Percentiles rank a stretch among this genome's conserved stretches.
Conservation (phyloP, 2,113 vertebrate genomes). For the Neolamprologus ventralis region DNA sequence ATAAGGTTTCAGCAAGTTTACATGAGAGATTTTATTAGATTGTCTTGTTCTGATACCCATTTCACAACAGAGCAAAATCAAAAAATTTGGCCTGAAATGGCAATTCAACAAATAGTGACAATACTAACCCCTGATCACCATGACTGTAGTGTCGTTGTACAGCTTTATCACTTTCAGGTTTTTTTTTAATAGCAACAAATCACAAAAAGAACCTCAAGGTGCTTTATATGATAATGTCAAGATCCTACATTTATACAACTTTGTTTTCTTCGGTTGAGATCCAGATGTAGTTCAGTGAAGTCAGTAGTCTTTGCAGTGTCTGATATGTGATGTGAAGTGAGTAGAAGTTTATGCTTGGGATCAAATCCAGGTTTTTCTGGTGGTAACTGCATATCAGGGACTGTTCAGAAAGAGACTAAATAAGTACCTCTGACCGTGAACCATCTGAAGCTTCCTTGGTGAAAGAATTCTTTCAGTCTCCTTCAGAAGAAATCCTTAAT, state of each 20-base stretch:
- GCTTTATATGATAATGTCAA: background rate
- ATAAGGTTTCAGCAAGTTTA: background rate
- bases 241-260: background rate
- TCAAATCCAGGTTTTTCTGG: background rate
- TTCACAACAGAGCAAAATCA: background rate
- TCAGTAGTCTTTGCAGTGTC: background rate
- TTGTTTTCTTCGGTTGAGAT: background rate
- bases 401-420: background rate
- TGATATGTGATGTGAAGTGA: background rate
- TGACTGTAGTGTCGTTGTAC: background rate
- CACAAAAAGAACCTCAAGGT: background rate
- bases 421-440: background rate
- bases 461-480: background rate
- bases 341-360: background rate
- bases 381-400: background rate
- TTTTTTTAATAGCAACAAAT: background rate
- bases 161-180: background rate
- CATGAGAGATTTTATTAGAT: background rate
- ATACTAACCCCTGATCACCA: background rate
- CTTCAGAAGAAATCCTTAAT: background rate
- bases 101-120: background rate
- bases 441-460: background rate
- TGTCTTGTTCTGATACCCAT: background rate
- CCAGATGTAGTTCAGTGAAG: background rate
- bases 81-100: background rate